Conservation (phyloP, 2,888 invertebrate species). For the Agrochola lychnidis region DNA sequence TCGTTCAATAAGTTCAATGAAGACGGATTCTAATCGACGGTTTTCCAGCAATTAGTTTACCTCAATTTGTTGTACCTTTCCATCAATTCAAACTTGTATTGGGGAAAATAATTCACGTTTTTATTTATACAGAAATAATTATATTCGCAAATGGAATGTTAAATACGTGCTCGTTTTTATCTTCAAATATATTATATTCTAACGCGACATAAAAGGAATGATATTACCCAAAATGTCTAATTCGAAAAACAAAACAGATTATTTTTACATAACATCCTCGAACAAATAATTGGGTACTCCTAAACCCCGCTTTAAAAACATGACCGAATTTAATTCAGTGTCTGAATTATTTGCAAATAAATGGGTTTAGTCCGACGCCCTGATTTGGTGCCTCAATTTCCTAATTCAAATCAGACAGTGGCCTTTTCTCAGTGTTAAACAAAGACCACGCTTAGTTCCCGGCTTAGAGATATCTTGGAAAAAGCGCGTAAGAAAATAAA, state of each 20-base stretch:
- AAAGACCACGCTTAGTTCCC: slow-evolving; percentile 69
- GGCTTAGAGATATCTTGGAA: slow-evolving; percentile 62
- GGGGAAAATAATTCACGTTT: neutral
- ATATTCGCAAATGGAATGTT: neutral
- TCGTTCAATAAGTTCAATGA: slow-evolving; percentile 39
- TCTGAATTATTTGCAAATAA: slow-evolving; percentile 82
- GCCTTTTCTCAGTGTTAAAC: slow-evolving; percentile 75
- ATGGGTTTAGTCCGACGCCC: slow-evolving; percentile 73
- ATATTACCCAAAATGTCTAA: neutral
- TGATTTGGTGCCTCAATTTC: slow-evolving; percentile 77
- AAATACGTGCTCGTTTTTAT: slow-evolving; percentile 11
- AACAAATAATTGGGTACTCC: slow-evolving; percentile 66
- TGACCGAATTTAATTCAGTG: slow-evolving; percentile 72
- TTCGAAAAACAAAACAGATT: slow-evolving; percentile 27
- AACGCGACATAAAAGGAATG: neutral
- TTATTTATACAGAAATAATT: neutral
- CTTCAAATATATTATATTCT: neutral
- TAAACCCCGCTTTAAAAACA: slow-evolving; percentile 67
- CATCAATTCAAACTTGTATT: slow-evolving; percentile 1
- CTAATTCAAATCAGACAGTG: slow-evolving; percentile 81
- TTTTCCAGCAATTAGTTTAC: slow-evolving; percentile 41
- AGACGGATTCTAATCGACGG: slow-evolving; percentile 38
- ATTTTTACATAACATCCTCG: slow-evolving; percentile 39
- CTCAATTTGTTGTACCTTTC: slow-evolving; percentile 34
- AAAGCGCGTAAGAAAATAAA: slow-evolving; percentile 64